phyloP scores from a whole-genome alignment of 2,113 vertebrate species.

The Rhipidura dahli region DNA sequence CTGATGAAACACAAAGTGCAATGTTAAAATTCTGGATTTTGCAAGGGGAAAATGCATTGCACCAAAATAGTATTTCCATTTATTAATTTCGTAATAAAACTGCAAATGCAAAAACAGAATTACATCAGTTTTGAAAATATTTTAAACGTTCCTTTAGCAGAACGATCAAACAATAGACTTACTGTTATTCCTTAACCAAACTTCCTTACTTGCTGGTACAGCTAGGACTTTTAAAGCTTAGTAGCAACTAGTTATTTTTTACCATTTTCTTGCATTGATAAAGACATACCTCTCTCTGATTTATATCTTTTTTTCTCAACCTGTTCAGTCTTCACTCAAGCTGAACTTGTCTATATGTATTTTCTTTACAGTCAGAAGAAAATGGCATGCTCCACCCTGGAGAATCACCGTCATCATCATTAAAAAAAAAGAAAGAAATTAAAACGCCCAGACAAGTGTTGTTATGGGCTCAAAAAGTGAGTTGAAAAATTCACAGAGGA shows the following conservation, averaged over 20 bases:
- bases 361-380: not conserved
- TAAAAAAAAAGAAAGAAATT: too few relatives aligned
- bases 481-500: not conserved
- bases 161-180: not conserved
- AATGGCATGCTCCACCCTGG: not conserved
- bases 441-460: not conserved
- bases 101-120: not conserved
- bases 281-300: not conserved
- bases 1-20: not conserved
- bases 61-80: not conserved
- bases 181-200: not conserved
- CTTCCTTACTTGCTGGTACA: not conserved
- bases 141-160: not conserved
- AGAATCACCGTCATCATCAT: too few relatives aligned
- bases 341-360: not conserved
- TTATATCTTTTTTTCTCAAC: not conserved
- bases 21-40: not conserved
- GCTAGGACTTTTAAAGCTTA: not conserved
- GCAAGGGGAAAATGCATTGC: not conserved
- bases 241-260: not conserved
- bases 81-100: not conserved
- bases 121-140: not conserved
- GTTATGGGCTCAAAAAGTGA: not conserved
- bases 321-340: not conserved
- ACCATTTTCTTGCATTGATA: not conserved